Evolutionary conservation across 2,888 invertebrate genomes (phyloP).

Genomic region (Pachydiplax longipennis): DNA sequence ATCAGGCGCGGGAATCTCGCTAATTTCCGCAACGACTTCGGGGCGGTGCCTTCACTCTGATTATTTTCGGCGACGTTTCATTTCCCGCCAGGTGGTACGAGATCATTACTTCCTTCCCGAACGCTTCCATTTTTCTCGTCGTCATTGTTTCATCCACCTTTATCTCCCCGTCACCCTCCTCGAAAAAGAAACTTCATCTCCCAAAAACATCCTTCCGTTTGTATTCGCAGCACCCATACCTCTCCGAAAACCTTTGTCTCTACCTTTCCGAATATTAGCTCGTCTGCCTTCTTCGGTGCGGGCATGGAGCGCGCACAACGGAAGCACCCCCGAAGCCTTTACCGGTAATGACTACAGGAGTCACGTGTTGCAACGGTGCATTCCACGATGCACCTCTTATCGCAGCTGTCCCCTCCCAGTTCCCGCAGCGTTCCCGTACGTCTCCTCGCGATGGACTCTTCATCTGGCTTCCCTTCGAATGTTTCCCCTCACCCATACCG

Average conservation of each 20-base stretch:
- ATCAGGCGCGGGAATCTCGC: background rate
- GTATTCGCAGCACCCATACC: background rate
- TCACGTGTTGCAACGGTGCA: conserved; percentile 6
- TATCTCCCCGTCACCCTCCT: background rate
- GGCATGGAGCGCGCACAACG: background rate
- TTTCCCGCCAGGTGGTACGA: background rate
- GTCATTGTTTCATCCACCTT: conserved; percentile 12
- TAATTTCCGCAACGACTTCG: background rate
- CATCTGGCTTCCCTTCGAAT: too few relatives aligned
- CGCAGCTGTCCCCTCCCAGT: background rate
- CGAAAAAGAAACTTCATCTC: background rate
- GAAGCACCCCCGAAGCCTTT: conserved; percentile 4
- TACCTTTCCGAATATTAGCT: conserved; percentile 3
- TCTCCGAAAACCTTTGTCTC: background rate
- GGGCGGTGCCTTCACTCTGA: background rate
- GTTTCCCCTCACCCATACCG: background rate
- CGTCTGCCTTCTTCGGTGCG: background rate
- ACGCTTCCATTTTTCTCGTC: background rate
- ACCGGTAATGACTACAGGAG: conserved; percentile 22
- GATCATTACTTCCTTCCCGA: background rate
- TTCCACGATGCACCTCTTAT: background rate
- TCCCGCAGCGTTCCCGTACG: background rate
- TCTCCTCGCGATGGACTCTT: background rate
- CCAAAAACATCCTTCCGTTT: background rate
- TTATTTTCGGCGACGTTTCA: background rate